Conservation (phyloP, 2,888 invertebrate species). For the Orthosia incerta region DNA sequence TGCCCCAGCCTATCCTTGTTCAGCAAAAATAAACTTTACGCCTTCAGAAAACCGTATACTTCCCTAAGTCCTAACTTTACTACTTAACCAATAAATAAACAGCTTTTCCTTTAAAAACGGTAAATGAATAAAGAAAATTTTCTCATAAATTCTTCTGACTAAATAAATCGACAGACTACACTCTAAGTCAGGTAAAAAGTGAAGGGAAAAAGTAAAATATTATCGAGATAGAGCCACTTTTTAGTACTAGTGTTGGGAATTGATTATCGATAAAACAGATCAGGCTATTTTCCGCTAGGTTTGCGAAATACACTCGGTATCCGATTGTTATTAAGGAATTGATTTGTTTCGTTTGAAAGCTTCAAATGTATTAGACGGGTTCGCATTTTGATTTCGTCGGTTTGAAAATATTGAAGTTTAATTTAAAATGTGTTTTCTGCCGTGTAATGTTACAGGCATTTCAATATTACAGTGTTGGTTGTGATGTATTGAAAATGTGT, state of each 20-base stretch:
- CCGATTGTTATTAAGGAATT: conserved; percentile 74
- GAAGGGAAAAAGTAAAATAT: conserved; percentile 65
- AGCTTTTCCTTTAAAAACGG: conserved; percentile 37
- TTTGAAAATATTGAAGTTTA: conserved; percentile 39
- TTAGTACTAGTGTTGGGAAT: conserved; percentile 64
- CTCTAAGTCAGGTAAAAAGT: conserved; percentile 64
- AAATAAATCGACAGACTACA: conserved; percentile 59
- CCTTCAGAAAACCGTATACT: not conserved
- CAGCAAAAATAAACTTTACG: not conserved
- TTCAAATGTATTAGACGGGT: conserved; percentile 59
- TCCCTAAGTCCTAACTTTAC: conserved; percentile 23
- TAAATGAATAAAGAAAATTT: conserved; percentile 51
- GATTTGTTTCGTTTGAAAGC: conserved; percentile 71
- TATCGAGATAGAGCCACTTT: conserved; percentile 62
- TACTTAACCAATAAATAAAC: conserved; percentile 49
- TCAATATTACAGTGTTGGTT: conserved; percentile 21
- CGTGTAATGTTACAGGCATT: conserved; percentile 23
- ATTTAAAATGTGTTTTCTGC: conserved; percentile 23
- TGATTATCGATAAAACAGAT: conserved; percentile 72
- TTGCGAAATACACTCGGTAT: conserved; percentile 67
- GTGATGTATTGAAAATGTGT: conserved; percentile 1
- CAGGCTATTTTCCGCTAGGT: conserved; percentile 71
- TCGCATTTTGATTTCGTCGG: conserved; percentile 46
- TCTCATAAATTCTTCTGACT: conserved; percentile 54
- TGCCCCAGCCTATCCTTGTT: not conserved